A percentile compares a stretch with the other conserved stretches of the same genome.
phyloP scores from a whole-genome alignment of 2,888 invertebrate species.

The Tetanocera ferruginea region DNA sequence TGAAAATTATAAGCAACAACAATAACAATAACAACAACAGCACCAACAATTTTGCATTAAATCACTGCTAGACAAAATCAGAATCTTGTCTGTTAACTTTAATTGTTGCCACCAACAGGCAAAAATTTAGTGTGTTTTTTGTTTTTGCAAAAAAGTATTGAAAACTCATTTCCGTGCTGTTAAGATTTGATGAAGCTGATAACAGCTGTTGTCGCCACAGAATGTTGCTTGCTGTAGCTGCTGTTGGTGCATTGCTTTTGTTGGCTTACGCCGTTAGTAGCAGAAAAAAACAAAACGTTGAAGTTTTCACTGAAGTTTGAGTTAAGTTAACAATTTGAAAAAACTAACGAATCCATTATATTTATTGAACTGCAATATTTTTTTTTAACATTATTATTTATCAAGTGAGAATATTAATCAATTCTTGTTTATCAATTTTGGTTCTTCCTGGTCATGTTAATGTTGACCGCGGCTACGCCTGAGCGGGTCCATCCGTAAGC shows the following conservation, averaged over 20 bases:
- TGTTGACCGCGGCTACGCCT: too few species aligned
- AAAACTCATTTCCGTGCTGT: too few species aligned
- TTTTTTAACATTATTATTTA: too few species aligned
- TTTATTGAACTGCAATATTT: too few species aligned
- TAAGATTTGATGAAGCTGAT: too few species aligned
- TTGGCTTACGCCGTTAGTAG: background rate
- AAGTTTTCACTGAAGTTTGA: background rate
- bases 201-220: constrained; percentile 14
- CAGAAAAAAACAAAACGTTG: background rate
- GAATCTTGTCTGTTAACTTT: background rate
- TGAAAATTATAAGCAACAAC: constrained; percentile 1
- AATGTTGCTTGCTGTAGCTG: constrained; percentile 32
- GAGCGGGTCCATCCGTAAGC: too few species aligned
- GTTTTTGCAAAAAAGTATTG: too few species aligned
- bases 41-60: background rate
- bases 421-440: too few species aligned
- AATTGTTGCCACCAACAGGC: constrained; percentile 24
- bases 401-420: too few species aligned
- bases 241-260: background rate
- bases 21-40: constrained; percentile 17
- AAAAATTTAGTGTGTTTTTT: background rate
- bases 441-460: too few species aligned
- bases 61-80: too few species aligned
- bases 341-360: too few species aligned
- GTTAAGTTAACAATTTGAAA: background rate